Evolutionary conservation across 2,888 invertebrate genomes (phyloP).

Genomic region (Girardia tigrina): DNA sequence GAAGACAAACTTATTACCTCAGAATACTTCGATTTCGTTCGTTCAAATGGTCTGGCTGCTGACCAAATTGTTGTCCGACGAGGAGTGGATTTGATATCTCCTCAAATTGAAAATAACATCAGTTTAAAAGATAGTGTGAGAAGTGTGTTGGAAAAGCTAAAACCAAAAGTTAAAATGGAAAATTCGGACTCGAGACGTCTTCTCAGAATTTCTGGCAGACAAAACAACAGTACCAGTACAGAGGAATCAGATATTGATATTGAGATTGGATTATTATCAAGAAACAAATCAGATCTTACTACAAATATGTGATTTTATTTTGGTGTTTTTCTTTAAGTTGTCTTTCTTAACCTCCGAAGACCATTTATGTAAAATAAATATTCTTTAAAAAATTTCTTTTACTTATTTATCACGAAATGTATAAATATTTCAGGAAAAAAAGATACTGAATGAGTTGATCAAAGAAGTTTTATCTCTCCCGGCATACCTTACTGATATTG

Average conservation of each 20-base stretch:
- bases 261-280: background rate
- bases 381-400: too few species aligned
- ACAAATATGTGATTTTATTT: background rate
- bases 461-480: too few species aligned
- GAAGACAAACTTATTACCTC: slow-evolving; percentile 29
- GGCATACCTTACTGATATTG: too few species aligned
- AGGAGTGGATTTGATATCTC: background rate
- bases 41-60: background rate
- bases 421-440: too few species aligned
- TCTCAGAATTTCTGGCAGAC: background rate
- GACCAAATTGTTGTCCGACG: background rate
- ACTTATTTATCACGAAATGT: too few species aligned
- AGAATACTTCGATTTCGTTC: slow-evolving; percentile 11
- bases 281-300: background rate
- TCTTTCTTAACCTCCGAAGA: too few species aligned
- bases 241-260: slow-evolving; percentile 21
- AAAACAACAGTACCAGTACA: background rate
- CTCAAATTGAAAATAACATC: background rate
- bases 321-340: too few species aligned
- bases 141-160: background rate
- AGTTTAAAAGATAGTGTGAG: background rate
- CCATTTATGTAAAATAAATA: too few species aligned
- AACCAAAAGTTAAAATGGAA: background rate
- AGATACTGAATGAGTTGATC: too few species aligned
- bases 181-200: background rate